These are phyloP conservation scores for Opisthograptis luteolata DNA, from an alignment of 2,888 invertebrate genomes.

Conservation along the genomic window DNA sequence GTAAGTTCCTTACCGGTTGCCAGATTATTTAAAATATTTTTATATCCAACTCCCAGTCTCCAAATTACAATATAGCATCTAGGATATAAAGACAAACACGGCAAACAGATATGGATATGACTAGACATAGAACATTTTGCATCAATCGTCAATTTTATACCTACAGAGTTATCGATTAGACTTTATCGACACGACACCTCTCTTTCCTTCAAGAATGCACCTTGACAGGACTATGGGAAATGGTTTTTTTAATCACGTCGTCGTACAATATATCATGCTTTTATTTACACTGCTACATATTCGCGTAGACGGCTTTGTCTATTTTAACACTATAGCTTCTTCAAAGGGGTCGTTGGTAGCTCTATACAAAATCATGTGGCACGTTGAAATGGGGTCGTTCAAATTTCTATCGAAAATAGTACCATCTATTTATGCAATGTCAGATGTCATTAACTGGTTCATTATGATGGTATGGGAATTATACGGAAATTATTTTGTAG, in stretches of 20 bases:
- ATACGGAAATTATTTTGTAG: conserved; percentile 6
- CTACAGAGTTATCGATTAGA: no score
- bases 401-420: conserved; percentile 50
- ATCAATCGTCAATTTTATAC: no score
- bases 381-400: conserved; percentile 37
- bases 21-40: no score
- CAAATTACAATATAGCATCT: no score
- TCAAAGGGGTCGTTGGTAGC: conserved; percentile 44
- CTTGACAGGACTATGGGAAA: conserved; percentile 80
- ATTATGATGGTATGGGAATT: conserved; percentile 52
- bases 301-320: conserved; percentile 75
- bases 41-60: no score
- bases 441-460: conserved; percentile 48
- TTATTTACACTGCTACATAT: conserved; percentile 80
- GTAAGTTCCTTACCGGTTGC: no score
- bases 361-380: conserved; percentile 14
- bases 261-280: conserved; percentile 81
- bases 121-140: no score
- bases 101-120: no score
- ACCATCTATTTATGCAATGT: conserved; percentile 52
- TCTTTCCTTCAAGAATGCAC: conserved; percentile 66
- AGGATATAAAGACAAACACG: no score
- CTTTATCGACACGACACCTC: neutral
- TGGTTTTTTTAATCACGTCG: conserved; percentile 79
- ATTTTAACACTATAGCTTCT: conserved; percentile 55